Base-by-base conservation (phyloP, 2,113 vertebrate species). In the Heterocephalus glaber region DNA sequence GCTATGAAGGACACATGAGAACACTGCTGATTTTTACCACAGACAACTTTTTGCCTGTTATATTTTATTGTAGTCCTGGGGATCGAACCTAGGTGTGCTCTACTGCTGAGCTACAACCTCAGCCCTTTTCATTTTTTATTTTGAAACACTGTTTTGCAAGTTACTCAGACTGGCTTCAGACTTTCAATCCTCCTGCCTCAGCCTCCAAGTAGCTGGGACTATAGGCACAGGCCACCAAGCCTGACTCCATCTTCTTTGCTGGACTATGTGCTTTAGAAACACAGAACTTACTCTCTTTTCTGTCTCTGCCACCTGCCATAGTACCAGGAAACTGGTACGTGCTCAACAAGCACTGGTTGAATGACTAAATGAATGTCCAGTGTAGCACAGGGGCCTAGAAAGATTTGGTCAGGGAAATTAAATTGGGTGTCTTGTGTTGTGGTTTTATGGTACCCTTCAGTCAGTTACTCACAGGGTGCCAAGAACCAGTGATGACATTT, bases 1-100 rank as follows among this genome's bases (percentile, higher is more conserved):
- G 68, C 56, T 41, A 58, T 4, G 20, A 26, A 24, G 44, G 33
- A 83, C 16, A 0, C 0, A 0, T 7, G 24, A 17, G 33, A n/a
- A 52, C 26, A 38, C 10, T 41, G 35, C 16, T 44, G 41, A 76
- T 47, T 76, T 47, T 28, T 47, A 47, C 41, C 72, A 76, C 72
- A 14, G 47, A 49, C 47, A 30, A 76, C 13, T 5, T 76, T 76
- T 47, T 44, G 26, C 13, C 24, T 30, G 3, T 76, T 76, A 24
- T 47, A 47, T 49, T 76, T 76, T 49, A 47, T 49, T 76, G 74
- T 5, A 47, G 35, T 68, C 14, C 33, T 68, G 66, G 74, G 74
- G 44, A 30, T 49, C 30, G 26, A 30, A 49, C 74, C 26, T 5
- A 49, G 26, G 19, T 41, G 8, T 47, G 74, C 26, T 44, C 74